phyloP scores from a whole-genome alignment of 1,140 invertebrate genomes.

The Drosophila nikananu region DNA sequence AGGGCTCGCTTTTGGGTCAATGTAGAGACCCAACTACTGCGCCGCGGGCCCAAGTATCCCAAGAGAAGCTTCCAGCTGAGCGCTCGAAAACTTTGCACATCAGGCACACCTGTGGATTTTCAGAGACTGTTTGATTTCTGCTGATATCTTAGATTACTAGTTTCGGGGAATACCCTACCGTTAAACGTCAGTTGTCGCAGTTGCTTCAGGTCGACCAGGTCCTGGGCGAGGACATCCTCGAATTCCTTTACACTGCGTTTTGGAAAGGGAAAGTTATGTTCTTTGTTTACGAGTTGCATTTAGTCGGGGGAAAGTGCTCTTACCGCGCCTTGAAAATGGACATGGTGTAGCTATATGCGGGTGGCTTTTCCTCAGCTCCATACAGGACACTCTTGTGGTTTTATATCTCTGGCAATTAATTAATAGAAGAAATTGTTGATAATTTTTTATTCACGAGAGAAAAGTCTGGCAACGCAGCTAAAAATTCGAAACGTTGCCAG shows the following conservation, averaged over 20 bases:
- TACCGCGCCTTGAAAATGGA: conserved; percentile 82
- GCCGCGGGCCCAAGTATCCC: conserved; percentile 91
- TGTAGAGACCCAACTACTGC: conserved; percentile 88
- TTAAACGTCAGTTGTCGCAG: conserved; percentile 91
- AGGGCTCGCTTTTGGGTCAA: conserved; percentile 90
- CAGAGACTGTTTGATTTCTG: neutral
- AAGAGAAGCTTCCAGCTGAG: conserved; percentile 94
- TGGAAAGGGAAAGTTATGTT: conserved; percentile 9
- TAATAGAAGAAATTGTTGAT: too few species aligned
- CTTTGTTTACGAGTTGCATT: conserved; percentile 16
- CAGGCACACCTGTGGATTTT: conserved; percentile 90
- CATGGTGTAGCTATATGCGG: conserved; percentile 55
- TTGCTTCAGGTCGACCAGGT: conserved; percentile 89
- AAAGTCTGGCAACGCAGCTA: too few species aligned
- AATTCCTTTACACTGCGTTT: conserved; percentile 90
- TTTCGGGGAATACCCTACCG: conserved; percentile 86
- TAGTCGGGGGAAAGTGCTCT: neutral
- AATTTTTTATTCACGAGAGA: too few species aligned
- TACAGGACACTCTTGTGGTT: conserved; percentile 8
- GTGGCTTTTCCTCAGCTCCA: conserved; percentile 22
- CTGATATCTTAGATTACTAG: neutral
- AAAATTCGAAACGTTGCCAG: too few species aligned
- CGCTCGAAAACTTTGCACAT: conserved; percentile 91
- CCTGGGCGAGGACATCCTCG: conserved; percentile 88
- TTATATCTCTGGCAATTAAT: neutral